These are phyloP conservation scores for Tipula vernalis DNA, from an alignment of 2,888 invertebrate species.

Conservation along the genomic window DNA sequence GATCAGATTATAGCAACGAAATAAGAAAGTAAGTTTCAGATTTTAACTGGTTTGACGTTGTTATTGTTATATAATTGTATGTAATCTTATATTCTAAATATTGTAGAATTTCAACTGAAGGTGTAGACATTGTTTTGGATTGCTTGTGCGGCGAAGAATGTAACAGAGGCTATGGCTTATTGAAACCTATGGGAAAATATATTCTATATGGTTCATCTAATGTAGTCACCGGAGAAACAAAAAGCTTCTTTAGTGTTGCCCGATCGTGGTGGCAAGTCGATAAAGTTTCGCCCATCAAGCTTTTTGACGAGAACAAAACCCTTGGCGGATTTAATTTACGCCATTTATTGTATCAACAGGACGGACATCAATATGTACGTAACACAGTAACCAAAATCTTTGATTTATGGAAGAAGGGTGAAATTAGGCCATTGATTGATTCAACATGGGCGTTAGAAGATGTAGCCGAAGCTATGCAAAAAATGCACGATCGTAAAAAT, in stretches of 20 bases:
- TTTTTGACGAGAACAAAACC: conserved; percentile 81
- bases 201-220: conserved; percentile 79
- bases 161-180: conserved; percentile 66
- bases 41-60: neutral
- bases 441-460: conserved; percentile 82
- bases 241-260: conserved; percentile 82
- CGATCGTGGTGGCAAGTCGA: conserved; percentile 91
- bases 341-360: conserved; percentile 68
- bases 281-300: conserved; percentile 76
- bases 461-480: conserved; percentile 82
- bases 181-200: conserved; percentile 82
- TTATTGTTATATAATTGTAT: neutral
- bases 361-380: conserved; percentile 56
- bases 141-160: conserved; percentile 82
- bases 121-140: conserved; percentile 77
- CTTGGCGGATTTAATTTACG: conserved; percentile 73
- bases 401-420: conserved; percentile 60
- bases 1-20: conserved; percentile 70
- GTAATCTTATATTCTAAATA: conserved; percentile 16
- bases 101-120: conserved; percentile 54
- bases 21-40: conserved; percentile 58
- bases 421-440: conserved; percentile 71
- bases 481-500: conserved; percentile 85
- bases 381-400: conserved; percentile 60
- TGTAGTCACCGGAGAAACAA: conserved; percentile 81